phyloP scores from a whole-genome alignment of 2,113 vertebrate species.

The Recurvirostra avosetta region DNA sequence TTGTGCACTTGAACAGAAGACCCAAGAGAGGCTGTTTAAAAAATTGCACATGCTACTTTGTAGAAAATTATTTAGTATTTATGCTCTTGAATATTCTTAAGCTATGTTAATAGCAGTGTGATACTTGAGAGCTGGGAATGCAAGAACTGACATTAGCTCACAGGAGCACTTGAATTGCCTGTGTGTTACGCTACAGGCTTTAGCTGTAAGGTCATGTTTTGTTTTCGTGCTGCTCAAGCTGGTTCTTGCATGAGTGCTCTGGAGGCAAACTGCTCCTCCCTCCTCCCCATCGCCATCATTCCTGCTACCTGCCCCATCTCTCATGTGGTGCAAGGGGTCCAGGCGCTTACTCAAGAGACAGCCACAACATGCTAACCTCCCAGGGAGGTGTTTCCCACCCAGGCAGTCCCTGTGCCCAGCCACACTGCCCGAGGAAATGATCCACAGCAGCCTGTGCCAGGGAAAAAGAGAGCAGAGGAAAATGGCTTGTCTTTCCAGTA shows the following conservation, averaged over 20 bases:
- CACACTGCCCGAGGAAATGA: background rate
- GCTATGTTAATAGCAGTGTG: background rate
- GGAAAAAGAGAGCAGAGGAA: background rate
- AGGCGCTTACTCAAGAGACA: background rate
- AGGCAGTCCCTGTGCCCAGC: accelerated
- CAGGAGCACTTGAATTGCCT: background rate
- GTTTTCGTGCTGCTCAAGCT: background rate
- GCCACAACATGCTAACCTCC: background rate
- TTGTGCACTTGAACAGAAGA: background rate
- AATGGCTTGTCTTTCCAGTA: background rate
- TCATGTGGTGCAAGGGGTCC: background rate
- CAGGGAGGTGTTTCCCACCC: background rate
- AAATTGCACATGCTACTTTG: background rate
- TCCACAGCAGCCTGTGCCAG: background rate
- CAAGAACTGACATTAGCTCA: background rate
- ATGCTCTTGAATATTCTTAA: background rate
- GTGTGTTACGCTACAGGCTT: background rate
- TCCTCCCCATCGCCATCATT: background rate
- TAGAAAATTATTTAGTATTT: background rate
- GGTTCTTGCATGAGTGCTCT: background rate
- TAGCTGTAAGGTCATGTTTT: background rate
- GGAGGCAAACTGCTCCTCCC: accelerated
- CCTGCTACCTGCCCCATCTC: background rate
- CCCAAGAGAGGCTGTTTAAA: background rate
- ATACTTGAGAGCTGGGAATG: background rate